These are phyloP conservation scores for Drosophila ogumai DNA, from an alignment of 1,140 invertebrate genomes.

Conservation along the genomic window DNA sequence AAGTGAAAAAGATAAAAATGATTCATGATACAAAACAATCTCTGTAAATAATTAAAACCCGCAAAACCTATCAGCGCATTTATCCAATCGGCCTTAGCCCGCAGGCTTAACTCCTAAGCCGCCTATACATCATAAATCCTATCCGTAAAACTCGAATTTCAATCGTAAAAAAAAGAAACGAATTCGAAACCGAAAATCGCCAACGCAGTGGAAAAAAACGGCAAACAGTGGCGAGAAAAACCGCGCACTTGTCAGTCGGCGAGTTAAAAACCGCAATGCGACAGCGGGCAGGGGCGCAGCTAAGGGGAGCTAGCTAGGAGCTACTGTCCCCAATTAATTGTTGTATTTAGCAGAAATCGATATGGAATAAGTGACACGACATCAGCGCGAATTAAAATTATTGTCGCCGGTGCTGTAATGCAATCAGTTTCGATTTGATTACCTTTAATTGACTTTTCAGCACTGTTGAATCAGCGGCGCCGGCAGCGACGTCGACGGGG, in stretches of 20 bases:
- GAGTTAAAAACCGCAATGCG: slow-evolving; percentile 43
- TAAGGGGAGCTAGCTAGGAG: neutral
- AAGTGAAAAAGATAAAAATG: neutral
- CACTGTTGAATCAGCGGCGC: slow-evolving; percentile 59
- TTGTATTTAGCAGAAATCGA: slow-evolving; percentile 51
- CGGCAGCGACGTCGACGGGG: slow-evolving; percentile 39
- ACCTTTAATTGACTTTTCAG: slow-evolving; percentile 83
- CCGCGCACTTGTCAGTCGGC: slow-evolving; percentile 23
- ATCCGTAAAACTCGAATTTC: slow-evolving; percentile 24
- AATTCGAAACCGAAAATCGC: slow-evolving; percentile 20
- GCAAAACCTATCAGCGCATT: neutral
- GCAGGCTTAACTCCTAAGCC: slow-evolving; percentile 18
- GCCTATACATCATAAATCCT: slow-evolving; percentile 21
- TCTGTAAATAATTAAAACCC: neutral
- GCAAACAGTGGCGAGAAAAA: slow-evolving; percentile 33
- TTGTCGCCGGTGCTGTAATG: slow-evolving; percentile 66
- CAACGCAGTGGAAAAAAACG: slow-evolving; percentile 10
- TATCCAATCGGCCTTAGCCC: slow-evolving; percentile 3
- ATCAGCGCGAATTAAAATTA: slow-evolving; percentile 65
- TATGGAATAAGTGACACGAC: slow-evolving; percentile 48
- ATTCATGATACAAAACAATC: neutral
- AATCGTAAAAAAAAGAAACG: neutral
- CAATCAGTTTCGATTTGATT: slow-evolving; percentile 80
- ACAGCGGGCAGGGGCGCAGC: neutral
- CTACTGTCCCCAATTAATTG: slow-evolving; percentile 57